A percentile compares a stretch with the other conserved stretches of the same genome.
phyloP scores from a whole-genome alignment of 2,797 vertebrate genomes.

The Peromyscus melanophrys region DNA sequence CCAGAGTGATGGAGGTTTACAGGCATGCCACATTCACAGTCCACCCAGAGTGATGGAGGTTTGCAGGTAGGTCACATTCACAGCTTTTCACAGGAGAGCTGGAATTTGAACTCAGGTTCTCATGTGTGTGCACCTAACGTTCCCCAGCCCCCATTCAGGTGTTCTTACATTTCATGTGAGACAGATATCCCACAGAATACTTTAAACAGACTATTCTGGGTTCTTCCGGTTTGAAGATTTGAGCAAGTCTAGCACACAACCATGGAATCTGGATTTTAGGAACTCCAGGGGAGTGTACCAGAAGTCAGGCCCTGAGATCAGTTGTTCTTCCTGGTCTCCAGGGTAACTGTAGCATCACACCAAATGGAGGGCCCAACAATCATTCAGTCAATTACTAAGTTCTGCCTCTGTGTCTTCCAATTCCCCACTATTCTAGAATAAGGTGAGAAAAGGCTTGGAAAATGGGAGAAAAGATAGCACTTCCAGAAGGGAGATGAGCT shows the following conservation, averaged over 20 bases:
- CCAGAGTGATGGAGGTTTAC: not conserved
- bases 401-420: conserved; percentile 34
- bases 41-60: no score
- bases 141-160: not conserved
- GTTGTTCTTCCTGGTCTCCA: conserved; percentile 41
- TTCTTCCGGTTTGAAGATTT: not conserved
- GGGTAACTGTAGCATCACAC: conserved; percentile 45
- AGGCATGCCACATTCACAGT: not conserved
- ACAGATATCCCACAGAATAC: not conserved
- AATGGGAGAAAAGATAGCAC: not conserved
- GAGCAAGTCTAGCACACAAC: not conserved
- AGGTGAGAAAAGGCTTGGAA: not conserved
- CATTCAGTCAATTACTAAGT: conserved; percentile 21
- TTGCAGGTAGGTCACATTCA: not conserved
- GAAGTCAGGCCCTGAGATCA: not conserved
- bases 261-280: not conserved
- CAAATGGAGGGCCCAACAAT: not conserved
- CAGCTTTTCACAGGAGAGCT: not conserved
- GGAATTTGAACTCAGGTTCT: not conserved
- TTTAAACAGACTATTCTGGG: not conserved
- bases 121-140: not conserved
- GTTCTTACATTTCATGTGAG: not conserved
- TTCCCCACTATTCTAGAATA: not conserved
- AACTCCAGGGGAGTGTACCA: not conserved
- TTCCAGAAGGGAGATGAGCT: not conserved